Percentiles rank a stretch among this genome's conserved stretches.
Evolutionary conservation across 1,140 invertebrate species (phyloP).

Genomic region (Sycobia sp.): DNA sequence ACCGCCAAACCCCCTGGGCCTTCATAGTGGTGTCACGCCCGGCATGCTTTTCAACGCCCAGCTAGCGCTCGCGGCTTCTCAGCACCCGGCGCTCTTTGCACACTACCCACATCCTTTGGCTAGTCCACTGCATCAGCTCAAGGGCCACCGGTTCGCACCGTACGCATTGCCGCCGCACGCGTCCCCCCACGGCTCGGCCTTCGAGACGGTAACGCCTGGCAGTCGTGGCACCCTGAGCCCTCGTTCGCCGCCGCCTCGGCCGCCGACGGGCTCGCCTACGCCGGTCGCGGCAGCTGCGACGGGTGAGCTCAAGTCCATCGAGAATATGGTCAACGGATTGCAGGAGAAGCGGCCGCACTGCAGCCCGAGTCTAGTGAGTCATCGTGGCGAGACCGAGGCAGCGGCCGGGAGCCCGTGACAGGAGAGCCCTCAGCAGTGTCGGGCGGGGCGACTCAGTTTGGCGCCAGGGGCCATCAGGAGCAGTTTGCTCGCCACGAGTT

Average conservation of each 20-base stretch:
- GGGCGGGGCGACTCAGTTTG: too few species aligned
- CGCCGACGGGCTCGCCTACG: slow-evolving; percentile 65
- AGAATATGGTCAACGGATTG: slow-evolving; percentile 94
- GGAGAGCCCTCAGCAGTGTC: too few species aligned
- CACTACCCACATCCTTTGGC: slow-evolving; percentile 67
- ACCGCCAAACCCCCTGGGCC: slow-evolving; percentile 68
- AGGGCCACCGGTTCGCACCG: slow-evolving; percentile 79
- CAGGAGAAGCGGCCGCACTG: slow-evolving; percentile 70
- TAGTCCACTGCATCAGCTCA: slow-evolving; percentile 62
- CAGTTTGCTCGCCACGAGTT: too few species aligned
- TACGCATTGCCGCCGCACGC: slow-evolving; percentile 77
- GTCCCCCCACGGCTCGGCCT: slow-evolving; percentile 74
- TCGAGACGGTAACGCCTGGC: slow-evolving; percentile 82
- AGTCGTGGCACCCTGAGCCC: slow-evolving; percentile 66
- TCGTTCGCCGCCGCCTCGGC: slow-evolving; percentile 69
- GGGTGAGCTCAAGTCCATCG: slow-evolving; percentile 90
- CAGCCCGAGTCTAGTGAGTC: slow-evolving; percentile 44
- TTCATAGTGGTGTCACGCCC: slow-evolving; percentile 69
- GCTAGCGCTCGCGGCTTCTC: slow-evolving; percentile 74
- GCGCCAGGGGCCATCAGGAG: too few species aligned
- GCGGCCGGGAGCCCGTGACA: slow-evolving; percentile 29
- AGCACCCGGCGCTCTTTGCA: slow-evolving; percentile 76
- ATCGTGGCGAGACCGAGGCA: slow-evolving; percentile 60
- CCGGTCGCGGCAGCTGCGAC: slow-evolving; percentile 55
- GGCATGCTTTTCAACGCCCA: slow-evolving; percentile 83